A percentile compares a stretch with the other conserved stretches of the same genome.
These are phyloP conservation scores for Coreoperca whiteheadi DNA, from an alignment of 2,113 vertebrate genomes.

Conservation along the genomic window DNA sequence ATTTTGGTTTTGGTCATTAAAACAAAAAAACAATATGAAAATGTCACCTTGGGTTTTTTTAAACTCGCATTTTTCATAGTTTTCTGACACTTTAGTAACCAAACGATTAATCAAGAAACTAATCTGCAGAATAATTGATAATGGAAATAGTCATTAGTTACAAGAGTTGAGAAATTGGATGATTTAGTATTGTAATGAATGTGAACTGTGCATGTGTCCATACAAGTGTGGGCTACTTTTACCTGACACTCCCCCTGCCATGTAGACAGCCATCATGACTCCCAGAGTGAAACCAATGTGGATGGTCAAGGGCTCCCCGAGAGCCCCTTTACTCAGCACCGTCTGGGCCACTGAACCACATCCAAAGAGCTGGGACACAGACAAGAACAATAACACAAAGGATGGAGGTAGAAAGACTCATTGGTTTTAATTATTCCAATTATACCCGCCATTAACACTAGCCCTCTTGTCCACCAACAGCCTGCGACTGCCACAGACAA, in stretches of 20 bases:
- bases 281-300: constrained; percentile 91
- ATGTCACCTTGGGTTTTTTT: not conserved
- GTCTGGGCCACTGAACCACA: constrained; percentile 92
- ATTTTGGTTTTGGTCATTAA: not conserved
- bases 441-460: constrained; percentile 72
- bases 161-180: not conserved
- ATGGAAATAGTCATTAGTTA: not conserved
- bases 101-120: not conserved
- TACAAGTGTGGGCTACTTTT: constrained; percentile 55
- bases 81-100: not conserved
- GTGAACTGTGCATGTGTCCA: not conserved
- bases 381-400: constrained; percentile 67
- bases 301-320: constrained; percentile 86
- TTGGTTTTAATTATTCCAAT: constrained; percentile 76
- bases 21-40: not conserved
- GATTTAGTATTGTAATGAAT: not conserved
- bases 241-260: constrained; percentile 95
- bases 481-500: constrained; percentile 68
- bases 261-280: constrained; percentile 91
- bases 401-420: constrained; percentile 57
- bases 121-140: not conserved
- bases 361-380: constrained; percentile 89
- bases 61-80: not conserved
- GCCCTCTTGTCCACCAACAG: constrained; percentile 68
- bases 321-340: constrained; percentile 88